These are phyloP conservation scores for Anoplius nigerrimus DNA, from an alignment of 2,888 invertebrate genomes.

Conservation along the genomic window DNA sequence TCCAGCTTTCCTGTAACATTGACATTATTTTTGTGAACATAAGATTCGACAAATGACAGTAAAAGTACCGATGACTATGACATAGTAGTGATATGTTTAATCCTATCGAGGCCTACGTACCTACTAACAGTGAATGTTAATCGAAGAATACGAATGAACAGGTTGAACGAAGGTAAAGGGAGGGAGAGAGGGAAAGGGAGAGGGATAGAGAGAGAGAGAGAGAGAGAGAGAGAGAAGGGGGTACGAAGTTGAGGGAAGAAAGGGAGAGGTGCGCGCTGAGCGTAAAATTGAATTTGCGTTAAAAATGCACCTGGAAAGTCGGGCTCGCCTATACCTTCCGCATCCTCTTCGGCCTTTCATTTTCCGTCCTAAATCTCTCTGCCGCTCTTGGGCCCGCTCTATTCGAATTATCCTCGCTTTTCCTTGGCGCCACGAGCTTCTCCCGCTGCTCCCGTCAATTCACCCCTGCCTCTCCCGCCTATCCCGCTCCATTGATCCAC, in stretches of 20 bases:
- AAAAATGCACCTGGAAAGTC: constrained; percentile 11
- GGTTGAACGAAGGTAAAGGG: not conserved
- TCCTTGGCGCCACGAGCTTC: no score
- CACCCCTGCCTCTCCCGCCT: no score
- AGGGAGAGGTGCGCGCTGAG: not conserved
- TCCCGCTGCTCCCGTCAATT: no score
- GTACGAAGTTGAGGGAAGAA: not conserved
- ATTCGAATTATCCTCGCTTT: no score
- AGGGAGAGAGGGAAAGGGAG: not conserved
- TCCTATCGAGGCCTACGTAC: no score
- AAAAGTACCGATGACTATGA: no score
- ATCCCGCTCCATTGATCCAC: no score
- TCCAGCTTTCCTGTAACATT: no score
- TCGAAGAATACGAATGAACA: not conserved
- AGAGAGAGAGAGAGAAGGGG: constrained; percentile 1
- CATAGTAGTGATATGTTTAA: no score
- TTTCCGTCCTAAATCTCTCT: constrained; percentile 5
- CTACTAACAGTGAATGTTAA: no score
- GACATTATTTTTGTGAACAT: no score
- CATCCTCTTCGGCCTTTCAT: not conserved
- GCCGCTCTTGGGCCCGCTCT: not conserved
- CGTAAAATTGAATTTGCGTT: constrained; percentile 25
- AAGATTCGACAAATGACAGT: no score
- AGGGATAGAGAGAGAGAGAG: not conserved
- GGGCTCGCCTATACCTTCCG: not conserved